Base-by-base conservation (phyloP, 2,888 invertebrate species). In the Amphipoea lucens region DNA sequence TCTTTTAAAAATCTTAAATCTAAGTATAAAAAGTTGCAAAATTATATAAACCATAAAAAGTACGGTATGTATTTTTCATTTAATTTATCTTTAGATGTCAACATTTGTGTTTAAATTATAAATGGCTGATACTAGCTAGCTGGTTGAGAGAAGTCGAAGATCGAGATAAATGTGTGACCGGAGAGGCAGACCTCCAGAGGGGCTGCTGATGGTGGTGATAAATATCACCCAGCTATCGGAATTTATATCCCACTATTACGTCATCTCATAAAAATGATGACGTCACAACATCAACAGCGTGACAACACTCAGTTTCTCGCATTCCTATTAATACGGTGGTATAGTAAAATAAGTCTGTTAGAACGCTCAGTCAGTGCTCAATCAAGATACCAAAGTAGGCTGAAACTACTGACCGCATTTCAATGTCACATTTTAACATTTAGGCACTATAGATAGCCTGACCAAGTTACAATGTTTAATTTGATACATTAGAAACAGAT, bases 31-130 rank as follows among this genome's bases (percentile, higher is more conserved):
- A 86, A 86, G 86, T 78, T 76, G 66, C 74, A 81, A 86, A 86
- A 86, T 29, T 60, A 11, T 75, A 54, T 69, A 69, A 85, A 69
- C 69, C 48, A 83, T 69, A 83, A 87, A 87, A 85, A 87, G n/a
- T 57, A 74, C 73, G 36, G 87, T 87, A 79, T 73, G 87, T 81
- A 70, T 68, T 54, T 63, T n/a, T 68, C 5, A 36, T 11, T 14
- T 29, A 45, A 72, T 63, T 70, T 65, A 40, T 67, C 3, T 45
- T 11, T 42, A 70, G 7, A 54, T 29, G 5, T 23, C 1, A 29
- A 45, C 23, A 71, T 54, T 29, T 40, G 36, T 67, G 29, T 48
- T 51, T 9, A 48, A 36, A 48, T 51, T 48, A 48, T 29, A 69
- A 48, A 60, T 42, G 6, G 14, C 17, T 48, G 9, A 4, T 12